Base-by-base conservation (phyloP, 2,113 vertebrate genomes). In the Rhombomys opimus region DNA sequence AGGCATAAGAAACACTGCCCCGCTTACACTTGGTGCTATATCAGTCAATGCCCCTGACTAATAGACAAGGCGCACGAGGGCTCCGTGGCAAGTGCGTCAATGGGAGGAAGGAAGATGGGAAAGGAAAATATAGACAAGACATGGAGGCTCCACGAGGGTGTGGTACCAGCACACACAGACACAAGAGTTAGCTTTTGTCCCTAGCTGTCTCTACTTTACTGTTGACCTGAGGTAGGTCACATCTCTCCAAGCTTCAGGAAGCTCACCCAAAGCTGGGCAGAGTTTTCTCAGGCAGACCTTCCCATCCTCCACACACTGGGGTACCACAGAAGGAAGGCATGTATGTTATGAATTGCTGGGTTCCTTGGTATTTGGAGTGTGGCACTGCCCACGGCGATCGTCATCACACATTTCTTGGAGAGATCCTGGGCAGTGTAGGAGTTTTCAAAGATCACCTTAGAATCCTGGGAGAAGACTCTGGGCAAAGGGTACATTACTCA, bases 91-190 rank as follows among this genome's bases (percentile, higher is more conserved):
- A 65, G 22, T 96, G 68, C 65, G 46, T 91, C 91, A 95, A 12
- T 75, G 78, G 89, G 73, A 96, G 80, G 87, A 95, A 92, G 95
- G 84, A 92, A 95, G 92, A 91, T 2, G 38, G 13, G 27, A 14
- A 35, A 38, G 13, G 46, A 30, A 84, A 89, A 89, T 68, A 94
- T 84, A 82, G 81, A 75, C 65, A 89, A 93, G 88, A 89, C 93
- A 76, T 65, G 46, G 89, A 92, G 46, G 35, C 38, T 72, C 90
- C 72, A 3, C 18, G 14, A 32, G 52, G 35, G 23, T 80, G 61
- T 73, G 50, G 86, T 61, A 18, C 57, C 46, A 27, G 77, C n/a
- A 91, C 61, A 35, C 61, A 18, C 57, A 84, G 67, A 30, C 50
- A 17, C 63, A 38, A 81, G 72, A 78, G 52, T 84, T 68, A 84